phyloP scores from a whole-genome alignment of 2,797 vertebrate species.

The Lacerta viridis region DNA sequence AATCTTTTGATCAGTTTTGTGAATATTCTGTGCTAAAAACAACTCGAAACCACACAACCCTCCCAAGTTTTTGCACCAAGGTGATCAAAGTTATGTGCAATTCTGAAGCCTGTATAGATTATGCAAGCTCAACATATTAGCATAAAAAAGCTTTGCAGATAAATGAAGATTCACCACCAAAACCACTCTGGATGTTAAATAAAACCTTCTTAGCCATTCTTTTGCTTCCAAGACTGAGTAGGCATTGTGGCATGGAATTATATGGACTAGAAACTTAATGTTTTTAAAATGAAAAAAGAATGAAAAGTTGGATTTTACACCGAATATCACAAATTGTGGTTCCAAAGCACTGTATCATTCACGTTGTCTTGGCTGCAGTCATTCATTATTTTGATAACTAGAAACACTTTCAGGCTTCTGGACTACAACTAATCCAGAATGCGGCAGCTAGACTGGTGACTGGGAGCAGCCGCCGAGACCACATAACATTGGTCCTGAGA shows the following conservation, averaged over 20 bases:
- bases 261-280: not conserved
- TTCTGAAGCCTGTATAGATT: not conserved
- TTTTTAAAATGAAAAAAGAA: not conserved
- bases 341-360: not conserved
- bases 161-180: not conserved
- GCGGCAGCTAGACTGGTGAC: no score
- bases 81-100: not conserved
- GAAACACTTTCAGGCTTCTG: not conserved
- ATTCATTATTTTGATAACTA: not conserved
- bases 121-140: not conserved
- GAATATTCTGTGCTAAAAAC: not conserved
- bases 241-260: not conserved
- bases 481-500: no score
- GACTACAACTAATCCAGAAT: not conserved
- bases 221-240: not conserved
- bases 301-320: not conserved
- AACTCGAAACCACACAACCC: not conserved
- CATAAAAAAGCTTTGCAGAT: not conserved
- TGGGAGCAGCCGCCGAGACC: no score
- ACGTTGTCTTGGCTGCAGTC: not conserved
- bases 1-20: not conserved
- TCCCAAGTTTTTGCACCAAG: not conserved
- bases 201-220: not conserved
- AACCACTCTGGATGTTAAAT: not conserved
- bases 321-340: not conserved